A percentile compares a stretch with the other conserved stretches of the same genome.
These are phyloP conservation scores for Benthosema pterotum DNA, from an alignment of 2,797 vertebrate species.

Conservation along the genomic window DNA sequence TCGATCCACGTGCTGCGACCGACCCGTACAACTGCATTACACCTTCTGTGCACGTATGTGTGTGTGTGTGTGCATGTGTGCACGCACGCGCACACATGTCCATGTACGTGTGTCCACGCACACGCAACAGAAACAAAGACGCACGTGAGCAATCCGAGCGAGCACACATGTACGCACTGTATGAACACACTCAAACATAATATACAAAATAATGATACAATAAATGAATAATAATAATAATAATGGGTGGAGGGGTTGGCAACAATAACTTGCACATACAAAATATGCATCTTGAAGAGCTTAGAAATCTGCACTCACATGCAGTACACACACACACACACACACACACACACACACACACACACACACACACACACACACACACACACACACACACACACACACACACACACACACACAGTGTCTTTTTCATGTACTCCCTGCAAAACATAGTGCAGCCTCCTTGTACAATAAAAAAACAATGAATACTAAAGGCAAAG, in stretches of 20 bases:
- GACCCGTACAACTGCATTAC: conserved; percentile 74
- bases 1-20: conserved; percentile 74
- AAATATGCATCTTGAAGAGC: conserved; percentile 65
- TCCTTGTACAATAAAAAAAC: background rate
- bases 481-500: background rate
- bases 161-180: background rate
- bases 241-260: too few species aligned
- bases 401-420: conserved; percentile 14
- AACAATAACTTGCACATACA: too few species aligned
- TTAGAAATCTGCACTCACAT: conserved; percentile 61
- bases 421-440: conserved; percentile 79
- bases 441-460: conserved; percentile 62
- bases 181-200: conserved; percentile 69
- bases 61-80: too few species aligned
- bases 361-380: conserved; percentile 15
- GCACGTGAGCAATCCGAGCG: too few species aligned
- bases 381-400: conserved; percentile 15
- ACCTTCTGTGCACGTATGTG: conserved; percentile 24
- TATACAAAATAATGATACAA: too few species aligned
- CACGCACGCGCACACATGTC: too few species aligned
- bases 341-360: conserved; percentile 4
- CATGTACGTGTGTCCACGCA: too few species aligned
- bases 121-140: too few species aligned
- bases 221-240: too few species aligned
- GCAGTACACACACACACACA: conserved; percentile 21